A percentile compares a stretch with the other conserved stretches of the same genome.
phyloP scores from a whole-genome alignment of 2,888 invertebrate genomes.

The Nudaria mundana region DNA sequence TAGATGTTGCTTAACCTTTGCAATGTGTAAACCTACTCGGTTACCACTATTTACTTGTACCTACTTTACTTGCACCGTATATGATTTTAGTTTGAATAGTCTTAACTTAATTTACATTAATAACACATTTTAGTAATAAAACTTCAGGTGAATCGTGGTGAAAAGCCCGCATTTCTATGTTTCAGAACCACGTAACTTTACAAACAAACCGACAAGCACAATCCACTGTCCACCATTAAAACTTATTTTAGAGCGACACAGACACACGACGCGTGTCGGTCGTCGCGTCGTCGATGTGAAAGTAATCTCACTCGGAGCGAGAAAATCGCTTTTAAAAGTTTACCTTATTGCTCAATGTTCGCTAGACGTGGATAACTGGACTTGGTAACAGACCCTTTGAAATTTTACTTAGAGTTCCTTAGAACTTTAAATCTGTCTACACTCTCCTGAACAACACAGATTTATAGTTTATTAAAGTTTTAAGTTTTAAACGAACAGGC shows the following conservation, averaged over 20 bases:
- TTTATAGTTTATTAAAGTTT: too few relatives aligned
- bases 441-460: not conserved
- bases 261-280: slow-evolving; percentile 13
- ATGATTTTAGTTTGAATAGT: too few relatives aligned
- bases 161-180: slow-evolving; percentile 44
- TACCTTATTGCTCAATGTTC: slow-evolving; percentile 24
- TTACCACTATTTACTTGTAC: too few relatives aligned
- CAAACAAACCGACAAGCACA: slow-evolving; percentile 41
- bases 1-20: too few relatives aligned
- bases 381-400: slow-evolving; percentile 6
- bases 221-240: slow-evolving; percentile 58
- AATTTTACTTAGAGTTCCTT: not conserved
- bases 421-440: not conserved
- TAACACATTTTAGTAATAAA: slow-evolving; percentile 27
- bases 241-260: slow-evolving; percentile 38
- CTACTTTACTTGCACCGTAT: too few relatives aligned
- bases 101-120: too few relatives aligned
- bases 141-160: slow-evolving; percentile 12
- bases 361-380: slow-evolving; percentile 15
- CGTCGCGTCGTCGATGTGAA: slow-evolving; percentile 22
- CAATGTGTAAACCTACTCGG: too few relatives aligned
- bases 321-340: slow-evolving; percentile 44
- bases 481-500: too few relatives aligned
- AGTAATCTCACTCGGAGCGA: slow-evolving; percentile 34
- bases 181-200: slow-evolving; percentile 40